A percentile compares a stretch with the other conserved stretches of the same genome.
Conservation (phyloP, 2,113 vertebrate species). For the Hydrochoerus hydrochaeris region DNA sequence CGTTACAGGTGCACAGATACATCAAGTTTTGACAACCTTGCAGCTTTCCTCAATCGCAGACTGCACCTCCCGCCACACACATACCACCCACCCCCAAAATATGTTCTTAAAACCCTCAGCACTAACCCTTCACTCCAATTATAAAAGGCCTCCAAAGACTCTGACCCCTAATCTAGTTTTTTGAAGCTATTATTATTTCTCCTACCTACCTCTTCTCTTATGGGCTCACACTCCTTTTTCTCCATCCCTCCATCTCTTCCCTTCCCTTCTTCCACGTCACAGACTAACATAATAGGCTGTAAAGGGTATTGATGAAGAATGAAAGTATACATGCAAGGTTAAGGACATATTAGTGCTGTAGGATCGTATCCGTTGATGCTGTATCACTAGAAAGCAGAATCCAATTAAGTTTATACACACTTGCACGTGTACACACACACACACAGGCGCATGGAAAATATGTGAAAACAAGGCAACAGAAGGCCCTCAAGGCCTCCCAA, state of each 20-base stretch:
- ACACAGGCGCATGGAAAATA: not conserved
- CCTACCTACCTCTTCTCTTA: not conserved
- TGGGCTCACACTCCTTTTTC: not conserved
- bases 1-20: not conserved
- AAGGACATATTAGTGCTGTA: not conserved
- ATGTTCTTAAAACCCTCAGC: not conserved
- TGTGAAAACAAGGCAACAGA: not conserved
- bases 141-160: not conserved
- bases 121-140: not conserved
- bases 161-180: not conserved
- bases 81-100: not conserved
- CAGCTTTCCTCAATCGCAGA: not conserved
- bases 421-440: no score
- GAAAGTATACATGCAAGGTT: not conserved
- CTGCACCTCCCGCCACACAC: not conserved
- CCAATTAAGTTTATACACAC: not conserved
- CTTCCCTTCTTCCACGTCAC: not conserved
- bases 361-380: not conserved
- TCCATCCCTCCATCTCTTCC: not conserved
- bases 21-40: not conserved
- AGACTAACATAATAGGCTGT: not conserved
- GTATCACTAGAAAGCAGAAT: not conserved
- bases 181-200: not conserved
- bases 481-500: not conserved
- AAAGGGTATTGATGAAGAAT: not conserved